Evolutionary conservation across 2,113 vertebrate species (phyloP), one percentile per base, ranked within the genome.

Genomic region (Chaetodon auriga): DNA sequence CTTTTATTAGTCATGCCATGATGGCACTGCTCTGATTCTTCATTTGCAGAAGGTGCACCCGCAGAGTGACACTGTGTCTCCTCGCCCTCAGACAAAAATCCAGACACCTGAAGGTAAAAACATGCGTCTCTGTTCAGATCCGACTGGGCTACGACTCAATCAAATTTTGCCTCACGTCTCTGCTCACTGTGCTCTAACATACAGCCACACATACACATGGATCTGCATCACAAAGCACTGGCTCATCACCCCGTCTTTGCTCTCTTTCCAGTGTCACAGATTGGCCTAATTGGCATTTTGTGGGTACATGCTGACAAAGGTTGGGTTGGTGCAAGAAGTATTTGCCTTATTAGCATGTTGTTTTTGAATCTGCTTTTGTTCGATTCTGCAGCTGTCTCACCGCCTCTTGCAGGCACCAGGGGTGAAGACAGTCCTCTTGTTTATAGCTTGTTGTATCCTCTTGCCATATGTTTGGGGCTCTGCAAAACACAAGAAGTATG

Each of bases 231-330:
- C 68, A 80, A n/a, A 65, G 23, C 30, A 61, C 1, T 5, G 35
- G 13, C 38, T 66, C n/a, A 35, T 75, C 41, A 19, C 18, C 2
- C 6, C 21, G 23, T 23, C 48, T 68, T 45, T 55, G 68, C 30
- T 68, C 38, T 55, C 14, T 63, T 46, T 51, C 48, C 46, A 16
- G 0, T 62, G 30, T 46, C 36, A 72, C 61, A 68, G 30, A 45
- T 36, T 21, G 75, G 23, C n/a, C 49, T 57, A 45, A 74, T 73
- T 63, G 48, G 35, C 14, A 43, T 74, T 57, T 62, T 55, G 54
- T 30, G 12, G 43, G 10, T 25, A 2, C 54, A 41, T 35, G 7
- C 41, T 63, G 55, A 35, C 49, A 57, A 14, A 45, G 8, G 16
- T n/a, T 64, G 4, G 16, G 18, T 57, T 8, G 25, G 53, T 73